Conservation (phyloP, 1,140 invertebrate genomes). For the Eueides isabella region DNA sequence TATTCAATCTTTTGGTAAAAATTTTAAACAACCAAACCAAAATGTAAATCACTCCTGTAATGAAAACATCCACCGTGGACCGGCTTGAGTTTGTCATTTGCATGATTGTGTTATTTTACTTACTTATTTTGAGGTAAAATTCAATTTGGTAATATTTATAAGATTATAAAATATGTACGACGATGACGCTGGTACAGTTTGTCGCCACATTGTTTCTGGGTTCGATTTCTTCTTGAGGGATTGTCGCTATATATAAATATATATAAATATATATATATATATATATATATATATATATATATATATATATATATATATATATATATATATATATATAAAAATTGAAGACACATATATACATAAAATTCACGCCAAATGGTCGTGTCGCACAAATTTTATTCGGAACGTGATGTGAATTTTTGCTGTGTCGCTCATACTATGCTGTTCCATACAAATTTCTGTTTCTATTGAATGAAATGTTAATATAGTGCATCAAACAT, state of each 20-base stretch:
- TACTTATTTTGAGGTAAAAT: not conserved
- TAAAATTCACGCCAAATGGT: not conserved
- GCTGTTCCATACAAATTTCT: no score
- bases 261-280: not conserved
- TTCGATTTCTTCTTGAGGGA: not conserved
- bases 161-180: no score
- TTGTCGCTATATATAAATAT: no score
- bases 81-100: constrained; percentile 5
- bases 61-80: not conserved
- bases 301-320: not conserved
- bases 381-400: not conserved
- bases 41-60: not conserved
- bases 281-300: not conserved
- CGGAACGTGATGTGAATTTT: not conserved
- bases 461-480: no score
- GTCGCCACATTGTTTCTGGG: not conserved
- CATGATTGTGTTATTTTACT: not conserved
- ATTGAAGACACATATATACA: not conserved
- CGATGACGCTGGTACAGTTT: no score
- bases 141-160: not conserved
- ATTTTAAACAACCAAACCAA: not conserved
- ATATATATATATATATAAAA: not conserved
- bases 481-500: no score
- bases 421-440: no score
- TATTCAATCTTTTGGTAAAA: not conserved